Evolutionary conservation across 2,888 invertebrate species (phyloP), one percentile per base, ranked within the genome.

Genomic region (Lepidocyrtoides sp.): DNA sequence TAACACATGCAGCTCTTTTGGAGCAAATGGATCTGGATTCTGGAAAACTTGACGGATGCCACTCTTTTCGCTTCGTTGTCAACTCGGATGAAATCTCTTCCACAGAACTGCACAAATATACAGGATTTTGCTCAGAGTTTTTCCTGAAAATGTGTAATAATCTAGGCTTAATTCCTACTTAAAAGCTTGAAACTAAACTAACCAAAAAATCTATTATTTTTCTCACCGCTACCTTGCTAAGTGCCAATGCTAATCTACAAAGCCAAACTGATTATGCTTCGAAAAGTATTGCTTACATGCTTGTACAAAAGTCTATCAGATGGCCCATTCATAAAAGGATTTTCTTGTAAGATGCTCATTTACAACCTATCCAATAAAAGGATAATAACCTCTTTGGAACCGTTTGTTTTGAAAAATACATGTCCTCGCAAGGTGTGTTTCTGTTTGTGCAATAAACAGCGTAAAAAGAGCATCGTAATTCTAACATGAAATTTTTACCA

Each of bases 71-170:
- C 51, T 69, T 69, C 54, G 48, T 82, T 63, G 63, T 82, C 82
- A 84, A 17, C 29, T 36, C 48, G 51, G 51, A 48, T 69, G 32
- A 66, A 66, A 83, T 83, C 60, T 12, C 44, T 63, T 82, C 63
- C 63, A 63, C 23, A 4, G 29, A 26, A 26, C 44, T 82, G 60
- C 60, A 82, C 82, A 79, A 1, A 20, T 3, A 83, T 17, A 63
- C 48, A 60, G 36, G 17, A 8, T 17, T 17, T 17, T 51, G 0
- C 23, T 63, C 41, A 23, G 41, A 63, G 63, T 44, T 79, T 87
- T 83, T 72, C 57, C 66, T 29, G n/a, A 69, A 81, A 88, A 88
- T 69, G 88, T 88, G 88, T 51, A 14, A 88, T 88, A 88, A 88
- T 88, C 88, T 36, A 54, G 29, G 81, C 88, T 88, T 88, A 88